Conservation (phyloP, 2,888 invertebrate species). For the Cryptosula pallasiana region DNA sequence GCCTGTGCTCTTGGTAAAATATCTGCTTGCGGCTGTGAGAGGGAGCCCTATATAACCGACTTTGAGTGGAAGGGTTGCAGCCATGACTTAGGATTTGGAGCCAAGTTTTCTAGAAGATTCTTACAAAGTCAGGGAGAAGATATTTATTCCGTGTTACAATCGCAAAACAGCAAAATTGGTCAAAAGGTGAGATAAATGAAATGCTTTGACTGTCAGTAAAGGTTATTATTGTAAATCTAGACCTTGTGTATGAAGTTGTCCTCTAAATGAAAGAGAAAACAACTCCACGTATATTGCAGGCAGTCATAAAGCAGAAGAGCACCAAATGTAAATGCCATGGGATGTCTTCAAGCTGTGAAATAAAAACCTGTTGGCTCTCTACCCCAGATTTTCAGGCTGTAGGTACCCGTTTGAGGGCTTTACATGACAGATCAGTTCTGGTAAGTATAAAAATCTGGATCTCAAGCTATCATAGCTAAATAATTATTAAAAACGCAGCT, state of each 20-base stretch:
- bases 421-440: not conserved
- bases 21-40: constrained; percentile 64
- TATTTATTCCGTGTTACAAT: constrained; percentile 44
- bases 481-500: too few species aligned
- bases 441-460: too few species aligned
- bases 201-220: too few species aligned
- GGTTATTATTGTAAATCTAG: too few species aligned
- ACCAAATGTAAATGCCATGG: constrained; percentile 92
- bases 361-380: constrained; percentile 95
- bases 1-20: constrained; percentile 89
- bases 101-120: constrained; percentile 77
- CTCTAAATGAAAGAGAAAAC: too few species aligned
- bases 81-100: constrained; percentile 71
- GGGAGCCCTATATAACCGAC: constrained; percentile 31
- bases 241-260: too few species aligned
- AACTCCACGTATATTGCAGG: too few species aligned
- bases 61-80: constrained; percentile 83
- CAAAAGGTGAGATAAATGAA: constrained; percentile 15
- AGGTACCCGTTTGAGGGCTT: constrained; percentile 67
- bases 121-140: constrained; percentile 70
- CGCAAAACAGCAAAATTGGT: constrained; percentile 47
- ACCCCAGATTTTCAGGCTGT: constrained; percentile 85
- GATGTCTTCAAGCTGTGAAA: constrained; percentile 88
- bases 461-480: too few species aligned
- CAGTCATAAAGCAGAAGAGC: constrained; percentile 54